Evolutionary conservation across 2,797 vertebrate species (phyloP), one percentile per base, ranked within the genome.

Genomic region (Malacoraja senta): DNA sequence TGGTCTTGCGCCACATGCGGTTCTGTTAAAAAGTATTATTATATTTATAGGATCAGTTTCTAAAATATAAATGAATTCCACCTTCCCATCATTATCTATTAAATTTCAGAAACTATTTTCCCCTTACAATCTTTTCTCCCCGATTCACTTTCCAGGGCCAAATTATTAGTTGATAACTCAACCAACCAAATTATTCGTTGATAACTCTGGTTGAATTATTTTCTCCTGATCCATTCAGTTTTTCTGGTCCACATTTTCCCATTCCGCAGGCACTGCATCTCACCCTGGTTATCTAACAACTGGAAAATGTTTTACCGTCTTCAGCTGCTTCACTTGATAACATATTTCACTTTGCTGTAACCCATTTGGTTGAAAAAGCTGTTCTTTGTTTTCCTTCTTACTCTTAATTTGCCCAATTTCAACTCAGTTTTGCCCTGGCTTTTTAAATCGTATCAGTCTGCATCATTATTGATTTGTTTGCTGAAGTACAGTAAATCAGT

Each of bases 1-100:
- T 97, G 93, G 98, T 99, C 96, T 99, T 99, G 94, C 99, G 98
- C 99, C 99, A 99, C 98, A 99, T 24, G 7, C 98, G 98, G 93
- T 99, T 96, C 99, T 99, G 95, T 86, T 94, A 93, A 94, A 44
- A 76, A 68, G 61, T 8, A 2, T 1, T 1, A 68, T 68, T 65
- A 65, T n/a, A 0, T 68, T 17, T 15, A 35, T 35, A 12, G 63
- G 32, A 32, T 15, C 61, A 32, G n/a, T 12, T n/a, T 0, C 21
- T 77, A 35, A 10, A 12, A 63, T 63, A 8, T 79, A 93, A 72
- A 63, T 29, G 3, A 21, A 17, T 72, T 3, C 58, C 63, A 6
- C 3, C 32, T 29, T n/a, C n/a, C 8, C 65, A 24, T 1, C 3
- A 10, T 74, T 91, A 6, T 63, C 35, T 32, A 19, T 0, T 0